These are phyloP conservation scores for Rhinolophus sinicus DNA, from an alignment of 2,113 vertebrate species.

Conservation along the genomic window DNA sequence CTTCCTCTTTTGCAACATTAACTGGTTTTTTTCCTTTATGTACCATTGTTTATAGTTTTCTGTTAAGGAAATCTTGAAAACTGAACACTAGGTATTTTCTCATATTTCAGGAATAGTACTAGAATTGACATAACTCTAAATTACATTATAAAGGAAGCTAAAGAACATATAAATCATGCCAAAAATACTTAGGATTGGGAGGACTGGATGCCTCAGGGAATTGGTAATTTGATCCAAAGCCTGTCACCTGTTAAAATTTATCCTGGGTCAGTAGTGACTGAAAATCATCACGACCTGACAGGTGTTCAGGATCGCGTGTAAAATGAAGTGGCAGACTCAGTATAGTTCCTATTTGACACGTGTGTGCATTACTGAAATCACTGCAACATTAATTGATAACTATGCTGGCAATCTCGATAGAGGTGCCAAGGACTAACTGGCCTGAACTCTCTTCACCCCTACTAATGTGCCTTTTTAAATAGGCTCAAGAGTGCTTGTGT, in stretches of 20 bases:
- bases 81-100: slow-evolving; percentile 37
- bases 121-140: slow-evolving; percentile 67
- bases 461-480: slow-evolving; percentile 70
- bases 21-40: slow-evolving; percentile 4
- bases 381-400: slow-evolving; percentile 77
- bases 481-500: slow-evolving; percentile 55
- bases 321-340: slow-evolving; percentile 72
- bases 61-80: slow-evolving; percentile 30
- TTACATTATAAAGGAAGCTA: slow-evolving; percentile 77
- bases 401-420: slow-evolving; percentile 67
- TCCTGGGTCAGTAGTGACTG: slow-evolving; percentile 79
- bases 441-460: slow-evolving; percentile 74
- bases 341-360: slow-evolving; percentile 62
- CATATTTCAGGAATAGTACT: slow-evolving; percentile 60
- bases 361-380: slow-evolving; percentile 63
- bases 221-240: slow-evolving; percentile 79
- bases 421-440: slow-evolving; percentile 68
- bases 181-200: slow-evolving; percentile 81
- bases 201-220: slow-evolving; percentile 76
- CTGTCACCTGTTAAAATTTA: slow-evolving; percentile 83
- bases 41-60: slow-evolving; percentile 30
- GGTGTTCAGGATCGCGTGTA: slow-evolving; percentile 77
- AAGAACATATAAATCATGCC: slow-evolving; percentile 82
- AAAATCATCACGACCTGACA: slow-evolving; percentile 75
- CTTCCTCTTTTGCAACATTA: neutral